phyloP scores from a whole-genome alignment of 2,113 vertebrate species.

The Catharus bicknelli region DNA sequence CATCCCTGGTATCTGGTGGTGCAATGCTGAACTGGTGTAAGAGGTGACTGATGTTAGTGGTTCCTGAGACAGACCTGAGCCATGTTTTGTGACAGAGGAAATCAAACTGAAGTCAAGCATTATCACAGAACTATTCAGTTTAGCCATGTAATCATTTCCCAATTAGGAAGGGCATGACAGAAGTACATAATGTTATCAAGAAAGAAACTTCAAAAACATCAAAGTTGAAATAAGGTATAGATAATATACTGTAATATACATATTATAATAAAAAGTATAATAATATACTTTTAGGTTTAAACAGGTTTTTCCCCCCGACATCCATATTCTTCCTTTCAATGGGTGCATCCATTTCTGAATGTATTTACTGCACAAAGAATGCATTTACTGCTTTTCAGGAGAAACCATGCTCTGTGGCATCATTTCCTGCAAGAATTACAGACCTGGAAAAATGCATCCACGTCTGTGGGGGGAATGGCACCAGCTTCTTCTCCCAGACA shows the following conservation, averaged over 20 bases:
- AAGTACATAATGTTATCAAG: neutral
- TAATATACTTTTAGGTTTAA: neutral
- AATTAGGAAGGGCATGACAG: neutral
- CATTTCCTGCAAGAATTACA: neutral
- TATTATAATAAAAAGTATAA: too few relatives aligned
- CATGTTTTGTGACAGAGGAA: neutral
- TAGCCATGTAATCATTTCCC: neutral
- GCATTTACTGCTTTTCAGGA: neutral
- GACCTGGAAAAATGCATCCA: neutral
- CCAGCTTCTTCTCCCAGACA: neutral
- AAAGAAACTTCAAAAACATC: neutral
- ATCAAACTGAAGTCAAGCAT: neutral
- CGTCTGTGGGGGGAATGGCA: neutral
- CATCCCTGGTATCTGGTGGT: neutral
- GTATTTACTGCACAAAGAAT: neutral
- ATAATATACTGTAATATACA: too few relatives aligned
- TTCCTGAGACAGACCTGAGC: neutral
- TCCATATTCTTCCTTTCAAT: neutral
- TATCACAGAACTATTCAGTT: neutral
- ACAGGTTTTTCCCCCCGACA: fast-evolving
- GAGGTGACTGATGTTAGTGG: neutral
- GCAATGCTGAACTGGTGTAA: neutral
- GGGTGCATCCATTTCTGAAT: neutral
- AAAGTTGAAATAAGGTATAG: neutral
- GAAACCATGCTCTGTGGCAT: neutral